Evolutionary conservation across 2,113 vertebrate genomes (phyloP), one percentile per base, ranked within the genome.

Genomic region (Perca flavescens): DNA sequence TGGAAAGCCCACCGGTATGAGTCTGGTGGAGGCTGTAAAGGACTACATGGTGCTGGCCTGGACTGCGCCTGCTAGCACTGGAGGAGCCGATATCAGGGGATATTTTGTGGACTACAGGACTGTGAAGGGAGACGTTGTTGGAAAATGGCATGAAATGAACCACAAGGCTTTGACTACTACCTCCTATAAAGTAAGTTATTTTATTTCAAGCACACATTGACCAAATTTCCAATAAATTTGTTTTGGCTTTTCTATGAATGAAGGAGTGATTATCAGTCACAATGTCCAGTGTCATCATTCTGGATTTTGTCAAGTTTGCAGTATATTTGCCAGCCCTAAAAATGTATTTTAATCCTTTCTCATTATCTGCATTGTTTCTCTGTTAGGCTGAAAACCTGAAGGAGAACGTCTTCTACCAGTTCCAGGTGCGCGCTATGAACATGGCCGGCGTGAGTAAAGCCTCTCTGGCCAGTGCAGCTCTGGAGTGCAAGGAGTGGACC

Each of bases 401-500:
- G 94, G 98, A 99, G 89, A 99, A 99, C 58, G 81, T 88, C 66
- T 90, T 96, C 8, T 99, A 99, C 92, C 96, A 99, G 93, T 99
- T 99, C 95, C 97, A 97, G 94, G 97, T 99, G 81, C 95, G 97
- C 43, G 97, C 98, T 60, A 89, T 95, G 90, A 99, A 99, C 94
- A 91, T 97, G 79, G 96, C 98, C 0, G 98, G 98, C 1, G 79
- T 99, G 82, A 97, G 98, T 25, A 88, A 80, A 5, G 93, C 93
- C 43, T 99, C 97, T 5, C 28, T 92, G 66, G 89, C 96, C 56
- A 97, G 95, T 71, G 43, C 90, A 21, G 52, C 93, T 74, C 95
- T 98, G 94, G 98, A 95, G 89, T 99, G 98, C 91, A 97, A 99
- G 91, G 98, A 99, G 79, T 99, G 97, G 97, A 99, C 97, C 88